phyloP scores from a whole-genome alignment of 1,140 invertebrate species.

The Brachionus manjavacas region DNA sequence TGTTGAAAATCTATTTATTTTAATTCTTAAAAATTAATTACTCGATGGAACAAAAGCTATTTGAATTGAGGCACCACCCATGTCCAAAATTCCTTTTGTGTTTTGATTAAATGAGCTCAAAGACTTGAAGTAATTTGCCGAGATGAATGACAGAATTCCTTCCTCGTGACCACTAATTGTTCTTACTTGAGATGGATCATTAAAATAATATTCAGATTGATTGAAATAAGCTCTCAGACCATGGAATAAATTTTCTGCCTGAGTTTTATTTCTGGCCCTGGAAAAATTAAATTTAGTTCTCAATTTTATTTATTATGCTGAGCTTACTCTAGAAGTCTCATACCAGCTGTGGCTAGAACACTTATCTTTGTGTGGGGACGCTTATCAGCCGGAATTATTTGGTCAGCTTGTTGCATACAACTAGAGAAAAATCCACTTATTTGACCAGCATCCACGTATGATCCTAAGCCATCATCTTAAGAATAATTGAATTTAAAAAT shows the following conservation, averaged over 20 bases:
- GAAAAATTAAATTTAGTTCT: not conserved
- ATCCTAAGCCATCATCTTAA: constrained; percentile 46
- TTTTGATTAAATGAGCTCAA: constrained; percentile 43
- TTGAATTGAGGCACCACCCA: constrained; percentile 62
- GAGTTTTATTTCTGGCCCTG: constrained; percentile 32
- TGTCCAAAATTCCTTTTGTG: constrained; percentile 58
- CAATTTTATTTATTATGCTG: no score
- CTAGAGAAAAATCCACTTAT: constrained; percentile 44
- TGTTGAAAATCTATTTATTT: no score
- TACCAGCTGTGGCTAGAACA: constrained; percentile 57
- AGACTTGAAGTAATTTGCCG: constrained; percentile 55
- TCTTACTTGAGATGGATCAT: constrained; percentile 52
- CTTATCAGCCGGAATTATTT: constrained; percentile 46
- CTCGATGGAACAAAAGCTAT: constrained; percentile 57
- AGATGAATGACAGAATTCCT: constrained; percentile 60
- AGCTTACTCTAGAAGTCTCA: constrained; percentile 54
- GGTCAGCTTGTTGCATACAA: constrained; percentile 48
- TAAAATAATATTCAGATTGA: constrained; percentile 50
- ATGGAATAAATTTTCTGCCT: constrained; percentile 49
- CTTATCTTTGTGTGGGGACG: constrained; percentile 47
- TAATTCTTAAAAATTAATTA: constrained; percentile 55
- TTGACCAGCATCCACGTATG: constrained; percentile 43
- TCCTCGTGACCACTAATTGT: constrained; percentile 59
- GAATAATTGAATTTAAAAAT: not conserved
- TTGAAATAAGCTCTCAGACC: constrained; percentile 50